Evolutionary conservation across 2,113 vertebrate species (phyloP), one percentile per base, ranked within the genome.

Genomic region (Alosa alosa): DNA sequence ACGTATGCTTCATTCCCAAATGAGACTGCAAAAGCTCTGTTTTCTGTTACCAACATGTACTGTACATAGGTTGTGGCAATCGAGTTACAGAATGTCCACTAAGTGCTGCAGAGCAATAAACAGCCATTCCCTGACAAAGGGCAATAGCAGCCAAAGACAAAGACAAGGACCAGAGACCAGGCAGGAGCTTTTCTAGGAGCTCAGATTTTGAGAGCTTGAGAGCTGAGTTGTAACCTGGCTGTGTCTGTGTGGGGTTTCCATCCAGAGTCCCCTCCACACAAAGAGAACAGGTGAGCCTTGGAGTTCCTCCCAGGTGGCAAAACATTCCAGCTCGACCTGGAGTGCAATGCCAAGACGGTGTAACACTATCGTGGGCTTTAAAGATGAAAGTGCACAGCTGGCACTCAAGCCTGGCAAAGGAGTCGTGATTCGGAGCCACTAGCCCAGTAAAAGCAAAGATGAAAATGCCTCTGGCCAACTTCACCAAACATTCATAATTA

Each of bases 341-440:
- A 78, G 57, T 78, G 86, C 64, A 55, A 17, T 55, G 86, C 18
- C 64, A 75, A 72, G 49, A 50, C 52, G 13, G 81, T 84, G 84
- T 72, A 86, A 86, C 25, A 60, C 52, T 82, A 86, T 57, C 81
- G 36, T 55, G 4, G 15, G 64, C 41, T 55, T 55, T 46, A 81
- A 41, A 31, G 55, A 60, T 47, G 81, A 68, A 86, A 72, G 20
- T 41, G 57, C 44, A 60, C 10, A 64, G 85, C 55, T 83, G 64
- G 86, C 36, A 75, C 45, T 20, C 47, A 10, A 8, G 9, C 60
- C 82, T n/a, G 13, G 64, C 64, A 72, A 10, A 44, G 9, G 25
- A 72, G 6, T 31, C 64, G 15, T 0, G 31, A 72, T 72, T 72
- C 25, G 17, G 52, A 55, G 17, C 25, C 64, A 31, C 64, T 36